phyloP scores from a whole-genome alignment of 1,140 invertebrate species.

The Bombus cullumanus region DNA sequence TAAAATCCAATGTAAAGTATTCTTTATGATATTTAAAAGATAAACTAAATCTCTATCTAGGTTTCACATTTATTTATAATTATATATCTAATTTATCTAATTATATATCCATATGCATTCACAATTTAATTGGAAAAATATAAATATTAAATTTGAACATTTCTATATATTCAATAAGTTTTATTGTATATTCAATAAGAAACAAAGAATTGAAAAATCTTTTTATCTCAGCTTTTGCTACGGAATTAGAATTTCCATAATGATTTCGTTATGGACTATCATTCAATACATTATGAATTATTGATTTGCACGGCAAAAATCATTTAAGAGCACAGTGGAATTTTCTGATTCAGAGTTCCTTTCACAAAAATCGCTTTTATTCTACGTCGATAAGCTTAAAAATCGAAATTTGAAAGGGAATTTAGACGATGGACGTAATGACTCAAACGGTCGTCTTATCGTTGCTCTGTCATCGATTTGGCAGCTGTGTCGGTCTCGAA shows the following conservation, averaged over 20 bases:
- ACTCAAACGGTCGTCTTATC: constrained; percentile 55
- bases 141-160: no score
- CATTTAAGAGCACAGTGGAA: background rate
- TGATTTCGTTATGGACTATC: no score
- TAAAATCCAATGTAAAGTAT: background rate
- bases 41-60: background rate
- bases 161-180: no score
- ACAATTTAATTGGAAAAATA: no score
- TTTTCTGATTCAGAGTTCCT: background rate
- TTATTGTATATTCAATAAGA: no score
- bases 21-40: background rate
- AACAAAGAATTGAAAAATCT: no score
- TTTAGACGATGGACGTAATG: background rate
- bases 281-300: no score
- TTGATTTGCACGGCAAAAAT: background rate
- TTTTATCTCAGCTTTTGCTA: no score
- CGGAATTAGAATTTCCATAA: no score
- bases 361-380: background rate
- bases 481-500: constrained; percentile 51
- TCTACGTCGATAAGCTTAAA: no score
- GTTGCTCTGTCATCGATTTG: constrained; percentile 57
- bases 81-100: no score
- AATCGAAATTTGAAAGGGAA: background rate
- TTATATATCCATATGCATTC: no score
- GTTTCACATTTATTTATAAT: background rate